Percentiles rank a stretch among this genome's conserved stretches.
phyloP scores from a whole-genome alignment of 2,113 vertebrate genomes.

The Promerops cafer region DNA sequence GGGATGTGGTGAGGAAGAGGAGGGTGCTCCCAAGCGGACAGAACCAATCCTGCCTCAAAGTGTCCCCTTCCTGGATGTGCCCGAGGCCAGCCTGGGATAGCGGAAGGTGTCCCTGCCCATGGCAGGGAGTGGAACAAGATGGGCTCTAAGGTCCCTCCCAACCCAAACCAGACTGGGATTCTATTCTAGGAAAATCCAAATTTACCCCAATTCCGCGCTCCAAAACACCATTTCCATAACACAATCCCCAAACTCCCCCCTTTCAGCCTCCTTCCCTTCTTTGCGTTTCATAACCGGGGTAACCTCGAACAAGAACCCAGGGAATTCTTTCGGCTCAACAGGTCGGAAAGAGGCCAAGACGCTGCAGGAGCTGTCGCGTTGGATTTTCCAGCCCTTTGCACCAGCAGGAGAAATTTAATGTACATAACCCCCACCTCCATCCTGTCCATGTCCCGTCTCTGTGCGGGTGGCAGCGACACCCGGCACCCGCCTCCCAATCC shows the following conservation, averaged over 20 bases:
- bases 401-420: background rate
- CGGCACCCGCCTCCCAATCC: accelerated
- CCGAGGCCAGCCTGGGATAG: background rate
- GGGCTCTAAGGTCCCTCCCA: background rate
- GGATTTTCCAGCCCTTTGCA: constrained; percentile 19
- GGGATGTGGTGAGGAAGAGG: background rate
- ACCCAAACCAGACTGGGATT: background rate
- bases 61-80: background rate
- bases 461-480: accelerated
- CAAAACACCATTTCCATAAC: accelerated
- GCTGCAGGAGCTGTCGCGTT: background rate
- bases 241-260: accelerated
- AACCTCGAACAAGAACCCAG: background rate
- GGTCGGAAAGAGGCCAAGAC: background rate
- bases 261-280: background rate
- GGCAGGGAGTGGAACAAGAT: background rate
- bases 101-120: background rate
- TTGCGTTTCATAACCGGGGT: accelerated
- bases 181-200: background rate
- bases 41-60: background rate
- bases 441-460: accelerated
- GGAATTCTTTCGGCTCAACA: background rate
- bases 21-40: background rate
- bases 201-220: accelerated
- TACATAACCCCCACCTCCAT: background rate